Conservation (phyloP, 1,140 invertebrate genomes). For the Drosophila persimilis region DNA sequence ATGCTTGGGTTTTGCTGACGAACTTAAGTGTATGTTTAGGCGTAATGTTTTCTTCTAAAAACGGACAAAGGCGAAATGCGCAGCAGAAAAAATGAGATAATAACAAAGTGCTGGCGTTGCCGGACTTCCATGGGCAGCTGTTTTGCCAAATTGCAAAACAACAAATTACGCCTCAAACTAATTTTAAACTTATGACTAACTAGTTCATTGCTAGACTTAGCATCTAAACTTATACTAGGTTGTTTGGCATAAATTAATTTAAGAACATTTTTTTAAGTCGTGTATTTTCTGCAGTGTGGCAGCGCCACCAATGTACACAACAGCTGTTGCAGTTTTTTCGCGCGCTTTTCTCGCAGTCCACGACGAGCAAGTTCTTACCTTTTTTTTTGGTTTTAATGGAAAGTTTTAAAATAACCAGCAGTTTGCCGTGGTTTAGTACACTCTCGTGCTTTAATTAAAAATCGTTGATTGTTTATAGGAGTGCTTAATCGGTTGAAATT, state of each 20-base stretch:
- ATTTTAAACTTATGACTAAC: neutral
- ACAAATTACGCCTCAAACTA: neutral
- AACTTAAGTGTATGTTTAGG: constrained; percentile 28
- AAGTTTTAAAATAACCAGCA: constrained; percentile 5
- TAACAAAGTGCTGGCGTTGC: constrained; percentile 66
- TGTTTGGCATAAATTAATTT: neutral
- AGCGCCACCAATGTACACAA: constrained; percentile 40
- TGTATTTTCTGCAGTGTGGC: constrained; percentile 13
- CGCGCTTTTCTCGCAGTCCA: constrained; percentile 24
- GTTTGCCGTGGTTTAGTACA: neutral
- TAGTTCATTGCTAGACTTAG: neutral
- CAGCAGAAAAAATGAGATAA: constrained; percentile 81
- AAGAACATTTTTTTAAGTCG: neutral
- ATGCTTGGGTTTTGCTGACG: constrained; percentile 21
- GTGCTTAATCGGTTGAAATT: neutral
- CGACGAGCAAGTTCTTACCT: constrained; percentile 20
- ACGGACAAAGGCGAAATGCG: constrained; percentile 75
- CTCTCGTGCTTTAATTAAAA: neutral
- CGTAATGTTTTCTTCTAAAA: constrained; percentile 57
- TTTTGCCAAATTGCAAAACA: constrained; percentile 35
- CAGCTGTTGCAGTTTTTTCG: constrained; percentile 54
- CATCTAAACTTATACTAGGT: too few relatives aligned
- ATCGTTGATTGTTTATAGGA: neutral
- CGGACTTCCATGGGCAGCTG: constrained; percentile 54
- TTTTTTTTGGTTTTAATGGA: constrained; percentile 37